Evolutionary conservation across 2,113 vertebrate genomes (phyloP).

Genomic region (Corythaeola cristata): DNA sequence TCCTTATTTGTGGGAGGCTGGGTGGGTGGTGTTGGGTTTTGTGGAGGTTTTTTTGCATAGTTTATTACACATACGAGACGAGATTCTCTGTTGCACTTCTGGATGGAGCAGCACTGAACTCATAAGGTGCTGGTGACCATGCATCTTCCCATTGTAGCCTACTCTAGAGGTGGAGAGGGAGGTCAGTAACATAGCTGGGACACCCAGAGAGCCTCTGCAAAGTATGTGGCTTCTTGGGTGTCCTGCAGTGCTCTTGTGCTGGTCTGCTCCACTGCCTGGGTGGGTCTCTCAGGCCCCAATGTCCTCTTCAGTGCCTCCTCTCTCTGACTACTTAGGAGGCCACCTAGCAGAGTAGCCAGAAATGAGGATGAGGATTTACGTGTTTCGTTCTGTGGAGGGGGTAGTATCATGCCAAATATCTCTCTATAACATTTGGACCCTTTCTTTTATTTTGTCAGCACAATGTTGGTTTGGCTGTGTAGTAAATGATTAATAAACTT

Average conservation of each 20-base stretch:
- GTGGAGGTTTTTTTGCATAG: neutral
- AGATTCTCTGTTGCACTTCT: neutral
- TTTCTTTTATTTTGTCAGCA: neutral
- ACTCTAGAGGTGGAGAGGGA: neutral
- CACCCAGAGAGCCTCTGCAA: neutral
- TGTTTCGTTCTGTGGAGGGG: neutral
- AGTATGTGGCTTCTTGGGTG: neutral
- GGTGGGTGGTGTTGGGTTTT: neutral
- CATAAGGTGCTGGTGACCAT: neutral
- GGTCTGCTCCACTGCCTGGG: neutral
- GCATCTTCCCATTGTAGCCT: neutral
- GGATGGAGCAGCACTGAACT: neutral
- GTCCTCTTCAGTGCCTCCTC: neutral
- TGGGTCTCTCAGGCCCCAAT: neutral
- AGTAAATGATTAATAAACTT: neutral
- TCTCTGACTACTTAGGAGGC: neutral
- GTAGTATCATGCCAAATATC: neutral
- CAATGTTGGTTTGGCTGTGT: neutral
- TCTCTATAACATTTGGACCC: neutral
- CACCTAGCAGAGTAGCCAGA: neutral
- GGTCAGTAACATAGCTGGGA: neutral
- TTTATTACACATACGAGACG: neutral
- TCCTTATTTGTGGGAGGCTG: neutral
- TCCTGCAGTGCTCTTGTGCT: neutral
- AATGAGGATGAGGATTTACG: neutral